Evolutionary conservation across 1,140 invertebrate genomes (phyloP).

Genomic region (Geopemphigus sp.): DNA sequence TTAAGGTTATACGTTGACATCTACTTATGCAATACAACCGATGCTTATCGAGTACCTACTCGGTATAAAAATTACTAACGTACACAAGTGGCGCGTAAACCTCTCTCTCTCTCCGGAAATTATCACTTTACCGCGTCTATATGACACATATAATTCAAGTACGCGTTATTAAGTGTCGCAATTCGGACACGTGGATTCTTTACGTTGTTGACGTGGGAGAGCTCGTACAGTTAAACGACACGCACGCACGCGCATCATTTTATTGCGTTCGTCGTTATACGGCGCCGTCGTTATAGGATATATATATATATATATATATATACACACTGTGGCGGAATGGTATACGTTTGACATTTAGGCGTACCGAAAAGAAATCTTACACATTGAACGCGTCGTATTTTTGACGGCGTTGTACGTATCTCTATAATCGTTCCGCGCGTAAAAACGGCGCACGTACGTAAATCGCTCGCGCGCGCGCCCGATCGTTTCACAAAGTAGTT

Average conservation of each 20-base stretch:
- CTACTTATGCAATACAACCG: constrained; percentile 18
- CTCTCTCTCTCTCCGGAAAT: constrained; percentile 27
- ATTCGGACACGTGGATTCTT: constrained; percentile 25
- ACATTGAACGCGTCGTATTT: too few species aligned
- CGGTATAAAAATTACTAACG: not conserved
- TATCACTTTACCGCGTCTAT: constrained; percentile 33
- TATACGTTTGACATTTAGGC: not conserved
- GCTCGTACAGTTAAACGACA: constrained; percentile 27
- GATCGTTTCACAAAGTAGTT: too few species aligned
- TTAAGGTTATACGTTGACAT: constrained; percentile 12
- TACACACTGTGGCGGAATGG: not conserved
- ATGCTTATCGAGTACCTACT: constrained; percentile 30
- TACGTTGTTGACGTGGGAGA: constrained; percentile 24
- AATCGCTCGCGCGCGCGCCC: too few species aligned
- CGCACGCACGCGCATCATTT: not conserved
- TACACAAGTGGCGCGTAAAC: constrained; percentile 31
- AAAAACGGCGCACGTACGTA: too few species aligned
- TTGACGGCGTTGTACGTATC: too few species aligned
- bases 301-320: not conserved
- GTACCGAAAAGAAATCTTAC: too few species aligned
- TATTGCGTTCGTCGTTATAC: constrained; percentile 1
- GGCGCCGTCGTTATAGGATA: not conserved
- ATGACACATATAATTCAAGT: constrained; percentile 1
- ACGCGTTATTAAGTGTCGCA: constrained; percentile 34
- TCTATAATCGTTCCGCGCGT: too few species aligned